These are phyloP conservation scores for Latrodectus elegans DNA, from an alignment of 2,888 invertebrate genomes.

Conservation along the genomic window DNA sequence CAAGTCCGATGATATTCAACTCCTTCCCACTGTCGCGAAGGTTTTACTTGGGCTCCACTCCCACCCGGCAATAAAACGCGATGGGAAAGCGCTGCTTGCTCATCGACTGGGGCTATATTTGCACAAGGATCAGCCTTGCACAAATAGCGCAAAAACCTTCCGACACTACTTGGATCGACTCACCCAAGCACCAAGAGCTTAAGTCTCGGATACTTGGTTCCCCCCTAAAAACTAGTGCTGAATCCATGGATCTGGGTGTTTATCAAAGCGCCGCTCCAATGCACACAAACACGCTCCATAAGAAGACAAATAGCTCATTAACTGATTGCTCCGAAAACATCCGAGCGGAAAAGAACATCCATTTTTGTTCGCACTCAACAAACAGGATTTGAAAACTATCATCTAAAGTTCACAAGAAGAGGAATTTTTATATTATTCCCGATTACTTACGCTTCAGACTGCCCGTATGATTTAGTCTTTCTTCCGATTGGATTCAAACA, in stretches of 20 bases:
- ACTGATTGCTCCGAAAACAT: constrained; percentile 53
- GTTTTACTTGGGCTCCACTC: constrained; percentile 64
- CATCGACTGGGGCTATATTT: constrained; percentile 46
- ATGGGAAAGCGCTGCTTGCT: constrained; percentile 55
- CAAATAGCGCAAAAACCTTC: constrained; percentile 56
- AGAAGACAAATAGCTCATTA: constrained; percentile 65
- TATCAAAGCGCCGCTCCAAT: constrained; percentile 59
- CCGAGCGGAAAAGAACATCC: constrained; percentile 32
- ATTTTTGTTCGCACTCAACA: constrained; percentile 30
- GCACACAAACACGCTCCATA: constrained; percentile 47
- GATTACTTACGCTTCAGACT: too few species aligned
- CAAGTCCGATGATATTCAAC: constrained; percentile 60
- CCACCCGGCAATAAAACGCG: constrained; percentile 46
- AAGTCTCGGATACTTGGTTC: constrained; percentile 53
- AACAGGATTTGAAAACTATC: constrained; percentile 48
- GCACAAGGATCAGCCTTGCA: constrained; percentile 59
- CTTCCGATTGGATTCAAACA: too few species aligned
- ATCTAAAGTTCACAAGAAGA: too few species aligned
- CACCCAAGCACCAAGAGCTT: constrained; percentile 55
- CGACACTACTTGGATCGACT: constrained; percentile 52
- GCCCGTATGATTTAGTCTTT: too few species aligned
- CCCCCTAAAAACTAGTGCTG: constrained; percentile 38
- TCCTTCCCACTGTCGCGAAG: constrained; percentile 54
- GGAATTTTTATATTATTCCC: too few species aligned
- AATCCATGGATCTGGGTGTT: constrained; percentile 63